A percentile compares a stretch with the other conserved stretches of the same genome.
Conservation (phyloP, 1,140 invertebrate species). For the Drosophila kohkoa region DNA sequence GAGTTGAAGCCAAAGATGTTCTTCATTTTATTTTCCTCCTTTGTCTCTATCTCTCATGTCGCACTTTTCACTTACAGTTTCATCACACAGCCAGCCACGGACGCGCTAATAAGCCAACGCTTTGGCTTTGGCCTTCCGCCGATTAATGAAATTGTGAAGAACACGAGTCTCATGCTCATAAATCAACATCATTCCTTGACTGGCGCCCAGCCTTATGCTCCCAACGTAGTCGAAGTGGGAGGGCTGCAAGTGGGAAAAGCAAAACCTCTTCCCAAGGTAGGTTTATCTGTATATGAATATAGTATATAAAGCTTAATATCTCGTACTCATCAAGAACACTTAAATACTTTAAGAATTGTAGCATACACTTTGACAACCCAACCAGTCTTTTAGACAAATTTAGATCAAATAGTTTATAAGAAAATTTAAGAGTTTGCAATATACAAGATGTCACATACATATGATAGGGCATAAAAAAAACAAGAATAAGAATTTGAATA, state of each 20-base stretch:
- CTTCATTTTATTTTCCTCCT: background rate
- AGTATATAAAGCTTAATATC: no score
- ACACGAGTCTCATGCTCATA: slow-evolving; percentile 87
- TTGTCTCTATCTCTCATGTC: slow-evolving; percentile 17
- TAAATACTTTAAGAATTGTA: no score
- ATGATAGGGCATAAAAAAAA: background rate
- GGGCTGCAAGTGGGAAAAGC: slow-evolving; percentile 85
- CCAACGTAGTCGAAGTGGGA: slow-evolving; percentile 88
- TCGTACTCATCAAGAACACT: no score
- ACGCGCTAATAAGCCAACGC: slow-evolving; percentile 86
- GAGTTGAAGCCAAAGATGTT: slow-evolving; percentile 61
- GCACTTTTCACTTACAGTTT: slow-evolving; percentile 74
- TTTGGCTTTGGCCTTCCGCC: slow-evolving; percentile 86
- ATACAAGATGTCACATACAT: no score
- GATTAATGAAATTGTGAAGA: slow-evolving; percentile 86
- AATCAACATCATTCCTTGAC: slow-evolving; percentile 87
- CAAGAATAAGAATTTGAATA: background rate
- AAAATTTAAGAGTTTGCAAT: no score
- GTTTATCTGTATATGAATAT: slow-evolving; percentile 15
- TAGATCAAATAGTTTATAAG: no score
- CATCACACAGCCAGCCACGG: slow-evolving; percentile 85
- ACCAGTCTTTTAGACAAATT: no score
- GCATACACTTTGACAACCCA: no score
- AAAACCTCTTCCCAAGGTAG: slow-evolving; percentile 85
- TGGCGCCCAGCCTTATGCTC: slow-evolving; percentile 85